A percentile compares a stretch with the other conserved stretches of the same genome.
These are phyloP conservation scores for Tachypleus tridentatus DNA, from an alignment of 1,140 invertebrate genomes.

Conservation along the genomic window DNA sequence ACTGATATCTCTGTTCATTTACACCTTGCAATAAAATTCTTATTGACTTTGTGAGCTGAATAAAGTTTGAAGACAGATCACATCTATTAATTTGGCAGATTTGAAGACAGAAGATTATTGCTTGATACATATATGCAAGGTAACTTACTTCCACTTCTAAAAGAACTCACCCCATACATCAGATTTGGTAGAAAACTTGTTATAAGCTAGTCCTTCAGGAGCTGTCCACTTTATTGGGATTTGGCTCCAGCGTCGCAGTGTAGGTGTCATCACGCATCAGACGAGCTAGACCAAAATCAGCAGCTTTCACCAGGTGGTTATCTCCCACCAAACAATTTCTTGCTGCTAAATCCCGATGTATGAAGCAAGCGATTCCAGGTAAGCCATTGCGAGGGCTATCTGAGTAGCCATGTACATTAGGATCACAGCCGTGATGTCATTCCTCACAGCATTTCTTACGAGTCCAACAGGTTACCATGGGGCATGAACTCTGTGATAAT, in stretches of 20 bases:
- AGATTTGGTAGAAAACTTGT: conserved; percentile 93
- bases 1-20: too few species aligned
- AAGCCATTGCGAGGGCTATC: conserved; percentile 97
- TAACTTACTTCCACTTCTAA: background rate
- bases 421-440: conserved; percentile 84
- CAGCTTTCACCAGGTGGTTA: conserved; percentile 80
- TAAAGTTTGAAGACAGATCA: too few species aligned
- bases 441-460: conserved; percentile 72
- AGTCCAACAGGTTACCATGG: conserved; percentile 93
- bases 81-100: too few species aligned
- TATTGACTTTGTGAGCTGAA: too few species aligned
- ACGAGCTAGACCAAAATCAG: conserved; percentile 94
- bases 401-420: conserved; percentile 99
- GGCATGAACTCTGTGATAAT: conserved; percentile 99
- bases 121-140: too few species aligned
- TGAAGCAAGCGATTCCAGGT: conserved; percentile 89
- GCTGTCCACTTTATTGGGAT: conserved; percentile 99
- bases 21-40: too few species aligned
- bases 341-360: conserved; percentile 96
- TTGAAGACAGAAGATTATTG: too few species aligned
- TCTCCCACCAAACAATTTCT: conserved; percentile 97
- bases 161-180: conserved; percentile 43
- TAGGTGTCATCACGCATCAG: conserved; percentile 96
- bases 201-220: conserved; percentile 95
- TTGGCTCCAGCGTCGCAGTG: conserved; percentile 97